These are phyloP conservation scores for Sphenopsis melanotis DNA, from an alignment of 2,797 vertebrate species.

Conservation along the genomic window DNA sequence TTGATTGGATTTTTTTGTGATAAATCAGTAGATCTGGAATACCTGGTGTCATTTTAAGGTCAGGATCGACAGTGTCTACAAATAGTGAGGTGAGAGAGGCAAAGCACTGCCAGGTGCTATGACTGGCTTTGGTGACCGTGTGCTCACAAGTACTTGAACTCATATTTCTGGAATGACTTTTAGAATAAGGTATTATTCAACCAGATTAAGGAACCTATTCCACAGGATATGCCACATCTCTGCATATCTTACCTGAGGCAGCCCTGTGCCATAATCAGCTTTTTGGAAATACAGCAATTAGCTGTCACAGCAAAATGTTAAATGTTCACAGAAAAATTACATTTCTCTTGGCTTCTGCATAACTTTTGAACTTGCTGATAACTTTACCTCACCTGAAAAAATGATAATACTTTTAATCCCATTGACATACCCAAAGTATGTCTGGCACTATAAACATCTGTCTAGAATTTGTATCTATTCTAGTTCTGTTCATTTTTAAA, in stretches of 20 bases:
- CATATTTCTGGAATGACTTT: neutral
- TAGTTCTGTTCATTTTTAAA: neutral
- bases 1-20: neutral
- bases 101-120: neutral
- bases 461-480: neutral
- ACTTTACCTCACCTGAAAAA: neutral
- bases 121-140: neutral
- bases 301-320: neutral
- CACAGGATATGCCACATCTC: neutral
- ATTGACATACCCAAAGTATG: neutral
- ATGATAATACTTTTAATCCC: neutral
- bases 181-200: neutral
- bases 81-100: neutral
- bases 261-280: neutral
- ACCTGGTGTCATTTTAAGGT: neutral
- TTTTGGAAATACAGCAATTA: neutral
- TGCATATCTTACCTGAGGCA: neutral
- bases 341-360: neutral
- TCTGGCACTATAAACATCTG: neutral
- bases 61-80: neutral
- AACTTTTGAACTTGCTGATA: neutral
- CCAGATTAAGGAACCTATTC: neutral
- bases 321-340: neutral
- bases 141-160: neutral
- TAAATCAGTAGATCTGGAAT: neutral